These are phyloP conservation scores for Drosophila persimilis DNA, from an alignment of 1,140 invertebrate genomes.

Conservation along the genomic window DNA sequence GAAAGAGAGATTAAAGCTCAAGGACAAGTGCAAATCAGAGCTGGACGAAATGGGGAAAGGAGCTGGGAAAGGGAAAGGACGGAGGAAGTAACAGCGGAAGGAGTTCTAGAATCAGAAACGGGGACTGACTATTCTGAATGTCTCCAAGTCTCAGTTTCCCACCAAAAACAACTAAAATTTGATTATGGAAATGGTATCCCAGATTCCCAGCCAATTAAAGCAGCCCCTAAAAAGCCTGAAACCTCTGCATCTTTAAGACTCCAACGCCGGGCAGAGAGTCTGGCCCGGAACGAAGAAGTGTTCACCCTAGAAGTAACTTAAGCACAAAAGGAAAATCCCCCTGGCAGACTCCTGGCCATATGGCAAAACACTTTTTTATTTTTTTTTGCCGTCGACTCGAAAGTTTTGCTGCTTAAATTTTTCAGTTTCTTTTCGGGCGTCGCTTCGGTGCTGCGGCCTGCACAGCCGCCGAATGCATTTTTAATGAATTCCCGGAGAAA, in stretches of 20 bases:
- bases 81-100: too few species aligned
- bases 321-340: constrained; percentile 5
- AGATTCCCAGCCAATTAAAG: background rate
- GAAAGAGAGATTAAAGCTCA: too few species aligned
- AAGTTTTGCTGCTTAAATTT: constrained; percentile 53
- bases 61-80: too few species aligned
- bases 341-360: constrained; percentile 55
- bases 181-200: background rate
- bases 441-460: constrained; percentile 35
- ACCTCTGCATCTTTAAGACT: constrained; percentile 37
- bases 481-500: constrained; percentile 59
- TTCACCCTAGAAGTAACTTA: constrained; percentile 1
- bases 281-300: constrained; percentile 14
- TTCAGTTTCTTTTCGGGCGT: constrained; percentile 49
- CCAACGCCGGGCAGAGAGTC: background rate
- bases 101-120: too few species aligned
- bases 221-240: constrained; percentile 5
- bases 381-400: constrained; percentile 30
- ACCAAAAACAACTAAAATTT: background rate
- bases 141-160: background rate
- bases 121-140: too few species aligned
- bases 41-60: too few species aligned
- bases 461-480: constrained; percentile 50
- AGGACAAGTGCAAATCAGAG: too few species aligned
- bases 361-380: constrained; percentile 39